These are phyloP conservation scores for Bombus polaris DNA, from an alignment of 1,140 invertebrate genomes.

Conservation along the genomic window DNA sequence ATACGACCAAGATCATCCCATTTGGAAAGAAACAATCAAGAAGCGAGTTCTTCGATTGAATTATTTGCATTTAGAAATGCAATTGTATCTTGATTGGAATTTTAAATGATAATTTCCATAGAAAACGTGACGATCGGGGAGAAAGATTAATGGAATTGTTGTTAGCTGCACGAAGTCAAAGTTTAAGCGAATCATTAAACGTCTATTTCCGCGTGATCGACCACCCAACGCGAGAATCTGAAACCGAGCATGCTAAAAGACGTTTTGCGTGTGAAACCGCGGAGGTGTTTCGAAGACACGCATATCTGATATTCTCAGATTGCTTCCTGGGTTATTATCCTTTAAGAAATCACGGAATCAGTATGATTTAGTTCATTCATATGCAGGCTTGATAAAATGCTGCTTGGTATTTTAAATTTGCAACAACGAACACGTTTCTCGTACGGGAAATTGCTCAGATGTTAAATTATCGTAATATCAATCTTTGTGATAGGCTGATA, in stretches of 20 bases:
- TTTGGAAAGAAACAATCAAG: no score
- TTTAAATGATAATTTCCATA: background rate
- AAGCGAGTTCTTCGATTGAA: background rate
- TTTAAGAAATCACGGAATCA: background rate
- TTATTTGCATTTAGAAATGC: no score
- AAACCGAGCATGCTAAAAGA: background rate
- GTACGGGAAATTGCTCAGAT: no score
- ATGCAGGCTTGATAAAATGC: background rate
- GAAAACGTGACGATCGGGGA: background rate
- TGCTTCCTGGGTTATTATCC: background rate
- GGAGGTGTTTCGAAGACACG: background rate
- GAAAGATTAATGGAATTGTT: background rate
- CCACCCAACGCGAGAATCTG: constrained; percentile 25
- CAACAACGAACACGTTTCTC: background rate
- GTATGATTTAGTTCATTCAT: background rate
- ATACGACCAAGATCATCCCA: no score
- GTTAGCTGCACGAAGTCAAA: background rate
- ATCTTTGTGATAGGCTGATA: no score
- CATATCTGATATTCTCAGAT: background rate
- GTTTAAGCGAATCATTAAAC: background rate
- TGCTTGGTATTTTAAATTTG: background rate
- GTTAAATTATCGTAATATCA: no score
- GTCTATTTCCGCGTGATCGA: background rate
- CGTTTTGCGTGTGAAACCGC: background rate
- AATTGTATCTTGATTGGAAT: background rate